These are phyloP conservation scores for Xestobium rufovillosum DNA, from an alignment of 2,888 invertebrate genomes.

Conservation along the genomic window DNA sequence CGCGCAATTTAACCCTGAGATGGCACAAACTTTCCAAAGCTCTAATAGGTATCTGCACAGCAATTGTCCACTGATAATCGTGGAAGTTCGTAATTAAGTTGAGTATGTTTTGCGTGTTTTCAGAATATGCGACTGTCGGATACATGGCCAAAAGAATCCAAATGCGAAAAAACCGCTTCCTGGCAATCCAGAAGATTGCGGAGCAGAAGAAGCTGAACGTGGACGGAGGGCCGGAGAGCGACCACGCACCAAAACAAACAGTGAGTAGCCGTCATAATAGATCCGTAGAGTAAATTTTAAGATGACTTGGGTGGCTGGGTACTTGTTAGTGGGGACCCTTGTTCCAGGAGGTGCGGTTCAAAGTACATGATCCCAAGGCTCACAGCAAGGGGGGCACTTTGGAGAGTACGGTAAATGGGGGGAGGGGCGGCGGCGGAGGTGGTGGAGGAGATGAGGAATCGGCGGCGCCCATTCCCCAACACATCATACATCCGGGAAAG, in stretches of 20 bases:
- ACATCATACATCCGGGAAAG: constrained; percentile 82
- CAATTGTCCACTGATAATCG: no score
- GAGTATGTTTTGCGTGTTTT: no score
- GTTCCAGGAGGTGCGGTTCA: constrained; percentile 91
- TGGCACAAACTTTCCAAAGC: no score
- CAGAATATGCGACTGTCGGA: constrained; percentile 97
- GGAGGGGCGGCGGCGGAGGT: constrained; percentile 54
- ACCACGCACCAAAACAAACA: constrained; percentile 72
- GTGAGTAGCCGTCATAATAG: constrained; percentile 49
- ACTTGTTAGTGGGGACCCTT: constrained; percentile 55
- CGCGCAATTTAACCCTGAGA: no score
- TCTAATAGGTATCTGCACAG: no score
- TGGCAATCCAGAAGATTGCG: constrained; percentile 85
- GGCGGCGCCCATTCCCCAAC: constrained; percentile 61
- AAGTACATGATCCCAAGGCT: constrained; percentile 89
- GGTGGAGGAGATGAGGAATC: constrained; percentile 51
- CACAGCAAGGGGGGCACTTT: constrained; percentile 88
- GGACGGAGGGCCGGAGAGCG: constrained; percentile 66
- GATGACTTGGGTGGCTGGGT: constrained; percentile 41
- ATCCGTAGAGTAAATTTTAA: constrained; percentile 21
- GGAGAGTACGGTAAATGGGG: constrained; percentile 85
- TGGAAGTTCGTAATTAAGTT: no score
- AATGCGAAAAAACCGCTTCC: constrained; percentile 89
- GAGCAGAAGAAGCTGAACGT: constrained; percentile 84
- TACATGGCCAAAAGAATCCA: constrained; percentile 97